Conservation (phyloP, 2,888 invertebrate species). For the Melieria picta region DNA sequence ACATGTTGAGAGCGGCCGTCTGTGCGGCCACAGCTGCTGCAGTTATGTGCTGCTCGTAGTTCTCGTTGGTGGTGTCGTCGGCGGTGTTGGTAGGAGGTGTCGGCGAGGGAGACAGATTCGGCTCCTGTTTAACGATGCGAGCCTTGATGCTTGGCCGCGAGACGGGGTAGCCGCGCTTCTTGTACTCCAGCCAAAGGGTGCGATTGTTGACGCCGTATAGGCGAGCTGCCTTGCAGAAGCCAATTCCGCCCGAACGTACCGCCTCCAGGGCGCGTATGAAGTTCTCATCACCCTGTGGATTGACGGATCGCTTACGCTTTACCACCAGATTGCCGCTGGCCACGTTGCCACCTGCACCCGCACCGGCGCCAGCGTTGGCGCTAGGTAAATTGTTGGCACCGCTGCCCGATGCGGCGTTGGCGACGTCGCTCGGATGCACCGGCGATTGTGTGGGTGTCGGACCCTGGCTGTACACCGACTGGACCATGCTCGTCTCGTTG, state of each 20-base stretch:
- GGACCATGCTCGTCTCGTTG: constrained; percentile 69
- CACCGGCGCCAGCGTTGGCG: constrained; percentile 39
- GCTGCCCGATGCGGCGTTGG: constrained; percentile 58
- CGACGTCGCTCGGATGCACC: constrained; percentile 60
- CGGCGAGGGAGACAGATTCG: constrained; percentile 72
- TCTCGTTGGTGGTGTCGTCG: constrained; percentile 66
- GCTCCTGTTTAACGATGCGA: constrained; percentile 75
- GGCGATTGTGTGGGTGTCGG: constrained; percentile 67
- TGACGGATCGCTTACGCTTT: constrained; percentile 78
- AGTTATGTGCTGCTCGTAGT: constrained; percentile 63
- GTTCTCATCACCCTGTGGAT: constrained; percentile 85
- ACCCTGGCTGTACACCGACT: constrained; percentile 68
- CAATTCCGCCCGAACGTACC: constrained; percentile 83
- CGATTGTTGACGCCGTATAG: constrained; percentile 87
- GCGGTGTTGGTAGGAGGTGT: constrained; percentile 58
- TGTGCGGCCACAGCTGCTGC: constrained; percentile 58
- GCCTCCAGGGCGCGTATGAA: constrained; percentile 84
- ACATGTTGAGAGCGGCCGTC: constrained; percentile 65
- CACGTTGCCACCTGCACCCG: constrained; percentile 45
- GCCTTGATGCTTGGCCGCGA: constrained; percentile 82
- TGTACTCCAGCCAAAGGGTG: constrained; percentile 86
- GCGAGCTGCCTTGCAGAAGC: constrained; percentile 86
- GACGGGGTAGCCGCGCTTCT: constrained; percentile 84
- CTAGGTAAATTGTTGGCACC: constrained; percentile 47
- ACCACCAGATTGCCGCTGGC: constrained; percentile 55